A percentile compares a stretch with the other conserved stretches of the same genome.
phyloP scores from a whole-genome alignment of 2,113 vertebrate genomes.

The Ctenomys sociabilis region DNA sequence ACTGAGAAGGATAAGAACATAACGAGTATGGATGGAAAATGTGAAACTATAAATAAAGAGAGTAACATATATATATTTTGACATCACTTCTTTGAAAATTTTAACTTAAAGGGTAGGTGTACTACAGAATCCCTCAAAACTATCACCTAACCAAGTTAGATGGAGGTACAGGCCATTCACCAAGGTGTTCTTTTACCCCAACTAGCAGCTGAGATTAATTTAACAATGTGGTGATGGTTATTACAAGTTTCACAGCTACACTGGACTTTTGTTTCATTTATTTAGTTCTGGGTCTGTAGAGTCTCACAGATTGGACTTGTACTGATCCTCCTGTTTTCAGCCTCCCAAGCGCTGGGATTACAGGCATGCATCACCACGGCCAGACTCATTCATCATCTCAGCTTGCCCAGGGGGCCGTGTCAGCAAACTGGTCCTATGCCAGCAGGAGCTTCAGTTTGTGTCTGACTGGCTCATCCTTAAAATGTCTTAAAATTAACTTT shows the following conservation, averaged over 20 bases:
- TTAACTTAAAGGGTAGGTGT: not conserved
- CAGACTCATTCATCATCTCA: no score
- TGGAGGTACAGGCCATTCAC: not conserved
- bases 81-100: not conserved
- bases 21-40: not conserved
- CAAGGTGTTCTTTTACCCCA: not conserved
- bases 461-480: not conserved
- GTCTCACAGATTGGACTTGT: no score
- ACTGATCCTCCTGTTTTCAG: no score
- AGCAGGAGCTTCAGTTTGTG: no score
- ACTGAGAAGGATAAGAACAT: not conserved
- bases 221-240: not conserved
- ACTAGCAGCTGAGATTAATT: not conserved
- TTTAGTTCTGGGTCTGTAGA: no score
- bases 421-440: no score
- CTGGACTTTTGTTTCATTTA: not conserved
- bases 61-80: slow-evolving; percentile 6
- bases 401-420: no score
- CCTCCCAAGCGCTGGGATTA: no score
- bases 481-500: slow-evolving; percentile 56
- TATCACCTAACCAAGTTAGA: not conserved
- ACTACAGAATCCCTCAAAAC: not conserved
- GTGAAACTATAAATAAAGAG: not conserved
- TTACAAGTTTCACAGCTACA: slow-evolving; percentile 31
- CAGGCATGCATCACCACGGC: no score